Percentiles rank a stretch among this genome's conserved stretches.
These are phyloP conservation scores for Keiferia lycopersicella DNA, from an alignment of 2,888 invertebrate genomes.

Conservation along the genomic window DNA sequence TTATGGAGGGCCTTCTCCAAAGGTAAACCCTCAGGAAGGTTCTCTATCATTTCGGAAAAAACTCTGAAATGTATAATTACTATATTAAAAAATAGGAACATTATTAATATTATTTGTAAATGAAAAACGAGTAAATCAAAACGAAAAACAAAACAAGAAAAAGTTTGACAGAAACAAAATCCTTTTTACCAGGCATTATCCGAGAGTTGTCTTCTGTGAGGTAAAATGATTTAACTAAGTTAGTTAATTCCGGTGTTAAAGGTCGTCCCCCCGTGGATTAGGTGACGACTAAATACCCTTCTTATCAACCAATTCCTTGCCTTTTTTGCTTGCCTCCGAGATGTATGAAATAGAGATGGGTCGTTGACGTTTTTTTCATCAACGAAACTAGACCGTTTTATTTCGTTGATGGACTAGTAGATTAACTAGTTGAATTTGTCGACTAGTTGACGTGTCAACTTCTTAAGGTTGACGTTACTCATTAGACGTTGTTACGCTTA, in stretches of 20 bases:
- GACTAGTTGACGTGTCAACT: too few relatives aligned
- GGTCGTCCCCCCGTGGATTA: background rate
- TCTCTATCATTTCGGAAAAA: background rate
- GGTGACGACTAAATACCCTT: background rate
- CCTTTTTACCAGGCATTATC: conserved; percentile 28
- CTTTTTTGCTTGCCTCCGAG: background rate
- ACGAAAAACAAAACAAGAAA: too few relatives aligned
- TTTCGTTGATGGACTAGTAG: too few relatives aligned
- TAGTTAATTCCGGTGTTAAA: background rate
- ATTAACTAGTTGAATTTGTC: too few relatives aligned
- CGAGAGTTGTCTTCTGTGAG: conserved; percentile 26
- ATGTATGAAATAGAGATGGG: background rate
- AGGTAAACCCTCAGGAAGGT: background rate
- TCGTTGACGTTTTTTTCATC: too few relatives aligned
- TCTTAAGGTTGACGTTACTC: too few relatives aligned
- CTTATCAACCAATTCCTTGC: background rate
- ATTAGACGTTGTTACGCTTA: too few relatives aligned
- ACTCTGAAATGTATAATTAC: background rate
- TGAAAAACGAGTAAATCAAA: too few relatives aligned
- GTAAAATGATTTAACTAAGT: conserved; percentile 27
- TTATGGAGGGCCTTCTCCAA: background rate
- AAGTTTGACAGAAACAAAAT: background rate
- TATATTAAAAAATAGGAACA: too few relatives aligned
- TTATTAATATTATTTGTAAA: too few relatives aligned
- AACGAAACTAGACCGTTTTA: too few relatives aligned